phyloP scores from a whole-genome alignment of 2,797 vertebrate species.

The Gobio occitaniae region DNA sequence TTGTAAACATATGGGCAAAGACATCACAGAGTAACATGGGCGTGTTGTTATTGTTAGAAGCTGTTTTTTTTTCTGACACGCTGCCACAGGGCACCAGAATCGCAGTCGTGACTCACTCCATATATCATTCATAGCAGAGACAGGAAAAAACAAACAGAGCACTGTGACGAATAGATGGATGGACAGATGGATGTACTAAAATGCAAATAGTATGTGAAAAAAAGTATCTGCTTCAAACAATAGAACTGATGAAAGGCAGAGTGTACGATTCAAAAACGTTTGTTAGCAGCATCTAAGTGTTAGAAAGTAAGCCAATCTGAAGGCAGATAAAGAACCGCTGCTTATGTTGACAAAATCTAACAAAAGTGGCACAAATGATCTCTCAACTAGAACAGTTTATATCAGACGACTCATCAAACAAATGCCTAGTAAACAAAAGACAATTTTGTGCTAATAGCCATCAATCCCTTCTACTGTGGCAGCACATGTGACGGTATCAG shows the following conservation, averaged over 20 bases:
- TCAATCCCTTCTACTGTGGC: background rate
- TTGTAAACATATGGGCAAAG: constrained; percentile 7
- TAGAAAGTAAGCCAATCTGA: background rate
- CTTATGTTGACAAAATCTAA: background rate
- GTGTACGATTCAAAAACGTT: background rate
- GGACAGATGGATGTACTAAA: constrained; percentile 20
- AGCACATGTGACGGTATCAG: background rate
- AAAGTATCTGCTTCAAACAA: constrained; percentile 5
- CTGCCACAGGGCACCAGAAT: constrained; percentile 9
- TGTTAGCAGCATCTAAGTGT: background rate
- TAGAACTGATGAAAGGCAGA: background rate
- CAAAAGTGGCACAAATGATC: constrained; percentile 4
- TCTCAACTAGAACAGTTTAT: background rate
- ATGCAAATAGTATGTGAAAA: background rate
- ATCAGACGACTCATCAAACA: background rate
- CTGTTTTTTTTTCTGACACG: background rate
- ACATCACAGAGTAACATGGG: background rate
- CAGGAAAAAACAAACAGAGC: background rate
- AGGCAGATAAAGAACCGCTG: background rate
- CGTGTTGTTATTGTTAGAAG: background rate
- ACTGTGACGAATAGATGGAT: background rate
- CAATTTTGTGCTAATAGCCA: background rate
- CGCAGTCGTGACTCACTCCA: constrained; percentile 1
- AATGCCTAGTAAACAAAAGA: background rate
- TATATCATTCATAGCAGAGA: constrained; percentile 21